Base-by-base conservation (phyloP, 1,140 invertebrate genomes). In the Drepana arcuata region DNA sequence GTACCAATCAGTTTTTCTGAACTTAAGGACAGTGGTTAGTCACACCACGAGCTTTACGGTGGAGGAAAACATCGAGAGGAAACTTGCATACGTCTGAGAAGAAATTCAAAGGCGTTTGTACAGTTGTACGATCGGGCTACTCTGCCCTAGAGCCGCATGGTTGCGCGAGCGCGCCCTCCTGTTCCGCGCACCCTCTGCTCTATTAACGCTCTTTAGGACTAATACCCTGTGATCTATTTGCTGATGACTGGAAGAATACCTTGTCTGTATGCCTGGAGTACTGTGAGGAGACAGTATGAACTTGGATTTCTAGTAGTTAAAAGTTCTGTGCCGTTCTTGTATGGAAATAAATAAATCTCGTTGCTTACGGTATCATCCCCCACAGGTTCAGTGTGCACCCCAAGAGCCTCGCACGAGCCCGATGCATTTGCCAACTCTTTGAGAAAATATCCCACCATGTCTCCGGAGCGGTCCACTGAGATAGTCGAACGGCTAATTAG, bases 351-450 rank as follows among this genome's bases (percentile, higher is more conserved):
- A 21, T 21, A 9, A 21, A 21, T 21, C 18, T 21, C 9, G 9
- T 9, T 9, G 9, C 18, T 5, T 5, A 4, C 9, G 9, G 4
- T 5, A 21, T 9, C 9, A 14, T n/a, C 7, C 12, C 3, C 28
- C 47, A 9, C 39, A 67, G 63, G 66, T 1, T 60, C 58, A 1
- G 57, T 63, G 1, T 69, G 48, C 34, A 34, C 47, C 2, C 53
- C 64, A 0, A 41, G 54, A 3, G 26, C 54, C 0, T 68, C 65
- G 4, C 24, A 41, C 1, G 53, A 52, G 13, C 41, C 48, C 0
- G 59, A 75, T 23, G 43, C 58, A 0, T 79, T 79, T 31, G 63
- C 56, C 7, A 67, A 41, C n/a, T 73, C 73, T 1, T 38, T 79
- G 4, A 46, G 73, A 2, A 73, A 60, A 21, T 79, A 79, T 16